A percentile compares a stretch with the other conserved stretches of the same genome.
These are phyloP conservation scores for Macroglossus sobrinus DNA, from an alignment of 2,113 vertebrate genomes.

Conservation along the genomic window DNA sequence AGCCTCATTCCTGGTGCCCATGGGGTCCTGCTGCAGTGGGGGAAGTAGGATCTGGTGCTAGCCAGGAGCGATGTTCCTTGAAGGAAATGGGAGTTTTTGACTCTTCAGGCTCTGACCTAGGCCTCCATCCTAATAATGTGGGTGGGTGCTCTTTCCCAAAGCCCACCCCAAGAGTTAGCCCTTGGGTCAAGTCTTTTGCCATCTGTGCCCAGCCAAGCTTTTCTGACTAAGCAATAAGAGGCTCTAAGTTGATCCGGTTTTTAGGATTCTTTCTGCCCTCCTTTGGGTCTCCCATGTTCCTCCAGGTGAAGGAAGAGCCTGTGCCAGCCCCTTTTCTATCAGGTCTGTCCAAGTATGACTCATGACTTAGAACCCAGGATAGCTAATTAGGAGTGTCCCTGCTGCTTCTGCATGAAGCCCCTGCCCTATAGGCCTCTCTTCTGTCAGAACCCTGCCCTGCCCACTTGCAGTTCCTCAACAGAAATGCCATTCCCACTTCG, in stretches of 20 bases:
- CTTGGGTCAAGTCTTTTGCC: background rate
- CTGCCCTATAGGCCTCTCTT: background rate
- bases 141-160: background rate
- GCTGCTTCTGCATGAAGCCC: background rate
- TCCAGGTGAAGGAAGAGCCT: background rate
- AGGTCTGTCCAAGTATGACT: background rate
- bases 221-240: conserved; percentile 65
- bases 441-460: background rate
- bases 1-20: background rate
- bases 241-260: background rate
- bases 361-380: background rate
- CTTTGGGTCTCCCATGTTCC: background rate
- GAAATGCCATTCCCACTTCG: background rate
- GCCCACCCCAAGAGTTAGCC: background rate
- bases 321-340: background rate
- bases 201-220: background rate
- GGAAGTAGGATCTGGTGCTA: background rate
- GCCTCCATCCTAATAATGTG: background rate
- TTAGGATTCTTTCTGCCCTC: background rate
- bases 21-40: background rate
- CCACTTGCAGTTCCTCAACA: background rate
- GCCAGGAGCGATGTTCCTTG: background rate
- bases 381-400: background rate
- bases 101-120: too few species aligned
- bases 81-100: background rate